Evolutionary conservation across 2,113 vertebrate species (phyloP).

Genomic region (Morone chrysops): DNA sequence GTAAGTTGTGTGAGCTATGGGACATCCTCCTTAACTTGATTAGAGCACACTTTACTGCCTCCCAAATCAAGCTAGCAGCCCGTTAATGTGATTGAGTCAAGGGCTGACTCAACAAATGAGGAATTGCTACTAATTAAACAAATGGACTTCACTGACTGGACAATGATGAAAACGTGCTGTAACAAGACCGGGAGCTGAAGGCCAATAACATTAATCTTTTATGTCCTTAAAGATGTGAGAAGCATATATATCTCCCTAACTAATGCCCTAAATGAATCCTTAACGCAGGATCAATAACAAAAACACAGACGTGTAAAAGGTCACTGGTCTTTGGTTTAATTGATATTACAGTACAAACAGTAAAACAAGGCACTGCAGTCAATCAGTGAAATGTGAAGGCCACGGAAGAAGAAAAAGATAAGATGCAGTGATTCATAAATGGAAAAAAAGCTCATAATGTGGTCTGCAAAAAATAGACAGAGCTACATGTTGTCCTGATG

Average conservation of each 20-base stretch:
- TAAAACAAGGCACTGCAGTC: slow-evolving; percentile 60
- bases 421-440: not conserved
- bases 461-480: not conserved
- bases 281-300: slow-evolving; percentile 48
- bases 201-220: slow-evolving; percentile 55
- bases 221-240: slow-evolving; percentile 48
- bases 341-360: slow-evolving; percentile 50
- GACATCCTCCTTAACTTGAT: slow-evolving; percentile 62
- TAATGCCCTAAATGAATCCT: slow-evolving; percentile 33
- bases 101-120: slow-evolving; percentile 72
- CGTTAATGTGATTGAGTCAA: slow-evolving; percentile 76
- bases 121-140: slow-evolving; percentile 73
- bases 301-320: slow-evolving; percentile 67
- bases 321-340: slow-evolving; percentile 77
- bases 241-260: slow-evolving; percentile 21
- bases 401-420: not conserved
- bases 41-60: slow-evolving; percentile 65
- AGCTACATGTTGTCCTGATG: not conserved
- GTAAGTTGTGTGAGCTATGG: slow-evolving; percentile 36
- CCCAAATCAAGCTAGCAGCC: slow-evolving; percentile 58
- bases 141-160: slow-evolving; percentile 66
- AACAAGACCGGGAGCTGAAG: slow-evolving; percentile 28
- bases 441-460: slow-evolving; percentile 5
- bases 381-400: slow-evolving; percentile 50
- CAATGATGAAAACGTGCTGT: slow-evolving; percentile 52